These are phyloP conservation scores for Halichoerus grypus DNA, from an alignment of 2,113 vertebrate genomes.

Conservation along the genomic window DNA sequence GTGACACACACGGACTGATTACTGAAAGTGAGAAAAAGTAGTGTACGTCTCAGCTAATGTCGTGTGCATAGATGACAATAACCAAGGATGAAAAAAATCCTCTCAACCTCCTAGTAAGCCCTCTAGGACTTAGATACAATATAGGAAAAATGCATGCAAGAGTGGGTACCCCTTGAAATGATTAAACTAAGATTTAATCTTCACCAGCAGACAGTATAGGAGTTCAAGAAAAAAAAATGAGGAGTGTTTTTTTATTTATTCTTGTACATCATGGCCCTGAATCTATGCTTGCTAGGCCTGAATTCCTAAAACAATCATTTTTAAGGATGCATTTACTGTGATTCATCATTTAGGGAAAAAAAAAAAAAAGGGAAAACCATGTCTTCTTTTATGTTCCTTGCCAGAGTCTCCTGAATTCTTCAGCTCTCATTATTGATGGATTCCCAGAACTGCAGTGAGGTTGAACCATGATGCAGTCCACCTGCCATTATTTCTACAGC, in stretches of 20 bases:
- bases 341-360: not conserved
- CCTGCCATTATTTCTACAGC: not conserved
- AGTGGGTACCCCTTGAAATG: not conserved
- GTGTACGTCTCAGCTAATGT: not conserved
- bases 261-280: not conserved
- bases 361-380: not conserved
- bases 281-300: not conserved
- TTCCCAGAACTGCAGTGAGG: not conserved
- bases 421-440: not conserved
- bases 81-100: not conserved
- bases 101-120: not conserved
- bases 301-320: not conserved
- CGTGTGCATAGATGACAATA: not conserved
- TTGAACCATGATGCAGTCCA: not conserved
- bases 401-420: not conserved
- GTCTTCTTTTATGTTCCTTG: conserved; percentile 19
- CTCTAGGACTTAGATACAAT: not conserved
- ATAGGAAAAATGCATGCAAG: not conserved
- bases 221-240: not conserved
- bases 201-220: not conserved
- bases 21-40: not conserved
- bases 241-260: not conserved
- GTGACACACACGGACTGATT: not conserved
- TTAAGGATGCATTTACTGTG: not conserved
- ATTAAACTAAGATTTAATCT: not conserved